Base-by-base conservation (phyloP, 2,888 invertebrate genomes). In the Galeopsomyia nigrocyanea region DNA sequence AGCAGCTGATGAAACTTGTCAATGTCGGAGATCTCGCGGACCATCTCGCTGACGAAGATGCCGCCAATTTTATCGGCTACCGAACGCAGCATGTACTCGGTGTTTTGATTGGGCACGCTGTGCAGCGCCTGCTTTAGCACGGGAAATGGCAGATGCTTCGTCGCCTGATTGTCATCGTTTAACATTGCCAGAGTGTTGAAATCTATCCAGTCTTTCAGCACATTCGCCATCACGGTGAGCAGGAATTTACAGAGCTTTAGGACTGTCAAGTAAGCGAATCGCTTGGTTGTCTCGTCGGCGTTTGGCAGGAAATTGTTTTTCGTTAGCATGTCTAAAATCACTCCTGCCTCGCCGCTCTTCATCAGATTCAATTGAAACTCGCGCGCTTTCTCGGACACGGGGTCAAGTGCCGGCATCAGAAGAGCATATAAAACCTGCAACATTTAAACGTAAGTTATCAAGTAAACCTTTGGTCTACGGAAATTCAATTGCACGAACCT, bases 341-440 rank as follows among this genome's bases (percentile, higher is more conserved):
- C 89, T 75, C 91, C 90, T 1, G 91, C 90, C 77, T 91, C 90
- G 5, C 91, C 91, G 75, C 91, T 91, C 77, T 89, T 89, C 79
- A 93, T 89, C 82, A 93, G 92, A 83, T 90, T 90, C 80, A 89
- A 90, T 84, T 92, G 92, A 84, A 93, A 92, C 79, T 92, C 91
- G 83, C 90, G 91, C 5, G 92, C 90, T 79, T 88, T 92, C 56
- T 94, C 94, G 1, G 95, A 91, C 79, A 92, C 89, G 1, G 94
- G 92, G 80, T 95, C 95, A 10, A 92, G 88, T 9, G 97, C 95
- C 16, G 98, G 98, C 93, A 98, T 95, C 76, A 98, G 88, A 86
- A 97, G 90, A 75, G 96, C 93, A 87, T 98, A 96, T 75, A 97
- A 88, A 62, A 97, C 92, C 91, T 92, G 81, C 19, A 87, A 85